These are phyloP conservation scores for Mobula hypostoma DNA, from an alignment of 2,113 vertebrate genomes.

Conservation along the genomic window DNA sequence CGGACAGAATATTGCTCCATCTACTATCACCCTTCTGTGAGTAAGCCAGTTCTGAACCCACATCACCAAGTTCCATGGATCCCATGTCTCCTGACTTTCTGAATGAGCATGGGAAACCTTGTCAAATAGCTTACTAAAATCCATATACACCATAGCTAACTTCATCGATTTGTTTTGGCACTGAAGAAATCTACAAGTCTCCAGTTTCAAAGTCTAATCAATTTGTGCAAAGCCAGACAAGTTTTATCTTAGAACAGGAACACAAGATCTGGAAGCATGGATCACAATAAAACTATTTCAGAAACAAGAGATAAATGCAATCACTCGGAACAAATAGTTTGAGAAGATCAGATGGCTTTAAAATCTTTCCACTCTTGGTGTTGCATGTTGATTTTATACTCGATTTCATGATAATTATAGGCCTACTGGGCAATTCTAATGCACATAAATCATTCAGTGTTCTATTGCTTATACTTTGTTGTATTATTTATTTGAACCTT, in stretches of 20 bases:
- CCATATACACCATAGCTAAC: too few species aligned
- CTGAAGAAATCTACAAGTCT: too few species aligned
- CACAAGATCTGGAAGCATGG: too few species aligned
- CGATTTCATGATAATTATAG: slow-evolving; percentile 12
- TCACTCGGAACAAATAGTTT: background rate
- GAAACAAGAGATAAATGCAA: background rate
- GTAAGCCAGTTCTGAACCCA: too few species aligned
- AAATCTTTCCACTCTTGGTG: background rate
- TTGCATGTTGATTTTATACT: background rate
- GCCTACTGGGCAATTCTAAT: background rate
- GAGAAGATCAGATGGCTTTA: background rate
- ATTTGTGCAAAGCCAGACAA: background rate
- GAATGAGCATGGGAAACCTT: too few species aligned
- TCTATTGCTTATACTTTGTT: background rate
- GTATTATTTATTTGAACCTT: background rate
- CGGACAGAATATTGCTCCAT: too few species aligned
- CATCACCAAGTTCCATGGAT: too few species aligned
- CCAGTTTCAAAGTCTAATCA: background rate
- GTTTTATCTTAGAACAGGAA: background rate
- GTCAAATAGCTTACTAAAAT: too few species aligned
- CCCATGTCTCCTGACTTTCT: too few species aligned
- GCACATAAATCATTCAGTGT: background rate
- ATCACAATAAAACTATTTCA: background rate
- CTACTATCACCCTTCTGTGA: too few species aligned
- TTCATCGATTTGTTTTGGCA: too few species aligned